A percentile compares a stretch with the other conserved stretches of the same genome.
These are phyloP conservation scores for Epinotia ramella DNA, from an alignment of 2,888 invertebrate species.

Conservation along the genomic window DNA sequence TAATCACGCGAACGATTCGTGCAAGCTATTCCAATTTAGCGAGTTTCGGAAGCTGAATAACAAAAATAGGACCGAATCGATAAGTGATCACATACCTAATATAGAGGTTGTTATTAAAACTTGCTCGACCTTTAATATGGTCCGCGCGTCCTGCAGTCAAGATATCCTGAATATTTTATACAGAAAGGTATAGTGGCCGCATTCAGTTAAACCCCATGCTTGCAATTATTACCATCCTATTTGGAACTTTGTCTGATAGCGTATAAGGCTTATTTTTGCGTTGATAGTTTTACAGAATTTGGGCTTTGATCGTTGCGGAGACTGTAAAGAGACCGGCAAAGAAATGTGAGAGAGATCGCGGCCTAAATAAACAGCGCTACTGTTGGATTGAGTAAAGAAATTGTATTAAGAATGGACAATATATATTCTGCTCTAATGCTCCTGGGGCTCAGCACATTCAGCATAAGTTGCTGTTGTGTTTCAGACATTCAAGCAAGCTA, in stretches of 20 bases:
- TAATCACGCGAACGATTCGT: not conserved
- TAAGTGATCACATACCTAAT: constrained; percentile 46
- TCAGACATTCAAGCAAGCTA: not conserved
- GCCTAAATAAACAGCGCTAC: constrained; percentile 78
- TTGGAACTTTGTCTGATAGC: not conserved
- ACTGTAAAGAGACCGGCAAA: constrained; percentile 76
- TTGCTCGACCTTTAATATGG: constrained; percentile 66
- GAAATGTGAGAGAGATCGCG: constrained; percentile 78
- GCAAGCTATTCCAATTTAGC: not conserved
- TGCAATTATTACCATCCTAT: not conserved
- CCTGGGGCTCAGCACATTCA: not conserved
- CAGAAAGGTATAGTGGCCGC: constrained; percentile 76
- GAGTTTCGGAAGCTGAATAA: constrained; percentile 4
- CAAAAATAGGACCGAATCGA: constrained; percentile 47
- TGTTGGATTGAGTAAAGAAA: constrained; percentile 50
- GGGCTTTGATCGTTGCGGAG: constrained; percentile 18
- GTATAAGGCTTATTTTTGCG: not conserved
- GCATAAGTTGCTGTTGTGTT: not conserved
- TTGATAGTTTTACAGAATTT: constrained; percentile 15
- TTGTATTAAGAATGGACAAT: constrained; percentile 20
- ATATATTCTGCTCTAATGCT: not conserved
- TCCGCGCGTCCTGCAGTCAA: constrained; percentile 67
- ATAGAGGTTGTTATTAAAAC: constrained; percentile 44
- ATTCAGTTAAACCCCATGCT: constrained; percentile 9
- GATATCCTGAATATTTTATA: constrained; percentile 82